These are phyloP conservation scores for Synanthedon myopaeformis DNA, from an alignment of 2,888 invertebrate genomes.

Conservation along the genomic window DNA sequence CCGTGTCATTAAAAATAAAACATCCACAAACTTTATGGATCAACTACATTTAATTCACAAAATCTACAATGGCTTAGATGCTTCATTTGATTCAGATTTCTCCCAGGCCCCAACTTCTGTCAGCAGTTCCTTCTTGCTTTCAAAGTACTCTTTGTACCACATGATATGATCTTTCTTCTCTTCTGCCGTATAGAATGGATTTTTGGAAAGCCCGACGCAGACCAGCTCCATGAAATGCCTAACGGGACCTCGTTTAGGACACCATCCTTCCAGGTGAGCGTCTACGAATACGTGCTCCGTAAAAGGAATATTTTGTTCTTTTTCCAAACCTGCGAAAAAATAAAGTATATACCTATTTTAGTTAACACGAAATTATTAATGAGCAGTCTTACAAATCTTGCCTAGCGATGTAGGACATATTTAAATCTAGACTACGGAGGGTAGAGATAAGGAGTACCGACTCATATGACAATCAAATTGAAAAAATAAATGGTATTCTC, in stretches of 20 bases:
- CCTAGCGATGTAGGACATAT: too few species aligned
- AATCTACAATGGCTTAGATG: too few species aligned
- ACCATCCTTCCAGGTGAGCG: conserved; percentile 86
- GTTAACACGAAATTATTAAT: too few species aligned
- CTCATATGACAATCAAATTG: too few species aligned
- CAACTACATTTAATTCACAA: too few species aligned
- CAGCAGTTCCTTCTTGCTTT: conserved; percentile 79
- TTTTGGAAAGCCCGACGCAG: conserved; percentile 92
- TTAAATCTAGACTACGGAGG: too few species aligned
- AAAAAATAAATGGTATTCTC: too few species aligned
- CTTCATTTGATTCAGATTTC: background rate
- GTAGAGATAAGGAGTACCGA: too few species aligned
- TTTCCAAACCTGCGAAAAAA: conserved; percentile 70
- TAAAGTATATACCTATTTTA: too few species aligned
- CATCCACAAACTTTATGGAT: too few species aligned
- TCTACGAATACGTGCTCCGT: conserved; percentile 96
- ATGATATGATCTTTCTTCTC: conserved; percentile 90
- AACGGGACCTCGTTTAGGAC: conserved; percentile 90
- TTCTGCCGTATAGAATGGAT: conserved; percentile 87
- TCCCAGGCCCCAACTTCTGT: conserved; percentile 73
- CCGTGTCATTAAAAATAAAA: too few species aligned
- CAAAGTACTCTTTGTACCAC: conserved; percentile 94
- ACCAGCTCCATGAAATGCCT: conserved; percentile 98
- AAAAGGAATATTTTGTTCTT: conserved; percentile 81
- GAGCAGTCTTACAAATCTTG: too few species aligned